phyloP scores from a whole-genome alignment of 1,140 invertebrate species.

The Tenebrio molitor region DNA sequence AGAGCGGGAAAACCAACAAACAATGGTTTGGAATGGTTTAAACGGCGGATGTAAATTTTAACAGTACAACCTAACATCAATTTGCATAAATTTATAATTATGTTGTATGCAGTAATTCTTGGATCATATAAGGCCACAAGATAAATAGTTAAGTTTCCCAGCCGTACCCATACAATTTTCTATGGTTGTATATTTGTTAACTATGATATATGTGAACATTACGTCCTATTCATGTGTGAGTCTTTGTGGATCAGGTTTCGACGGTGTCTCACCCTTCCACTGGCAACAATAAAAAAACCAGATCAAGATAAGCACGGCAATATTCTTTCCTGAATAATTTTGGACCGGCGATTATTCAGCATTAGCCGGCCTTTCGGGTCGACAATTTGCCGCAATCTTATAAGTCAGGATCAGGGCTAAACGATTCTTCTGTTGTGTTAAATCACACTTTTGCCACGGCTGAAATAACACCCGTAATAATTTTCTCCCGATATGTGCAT shows the following conservation, averaged over 20 bases:
- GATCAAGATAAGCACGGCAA: constrained; percentile 20
- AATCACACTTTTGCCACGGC: constrained; percentile 42
- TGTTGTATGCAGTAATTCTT: constrained; percentile 42
- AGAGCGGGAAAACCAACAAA: constrained; percentile 34
- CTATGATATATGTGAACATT: constrained; percentile 44
- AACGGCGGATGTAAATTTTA: constrained; percentile 44
- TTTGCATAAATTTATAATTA: constrained; percentile 48
- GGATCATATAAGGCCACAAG: constrained; percentile 37
- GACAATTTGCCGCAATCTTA: constrained; percentile 35
- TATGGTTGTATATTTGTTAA: constrained; percentile 32
- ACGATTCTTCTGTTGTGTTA: constrained; percentile 19
- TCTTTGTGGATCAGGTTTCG: constrained; percentile 44
- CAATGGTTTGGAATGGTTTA: constrained; percentile 38
- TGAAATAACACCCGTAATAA: constrained; percentile 45
- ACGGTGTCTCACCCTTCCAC: constrained; percentile 25
- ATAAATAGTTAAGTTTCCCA: constrained; percentile 43
- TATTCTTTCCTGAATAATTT: constrained; percentile 15
- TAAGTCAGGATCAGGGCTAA: constrained; percentile 30
- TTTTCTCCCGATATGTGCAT: constrained; percentile 49
- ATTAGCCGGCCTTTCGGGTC: constrained; percentile 17
- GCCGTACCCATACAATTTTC: constrained; percentile 44
- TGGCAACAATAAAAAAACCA: not conserved
- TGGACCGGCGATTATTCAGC: constrained; percentile 9
- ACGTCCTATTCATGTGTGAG: constrained; percentile 37
- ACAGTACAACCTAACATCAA: constrained; percentile 27